Percentiles rank a stretch among this genome's conserved stretches.
phyloP scores from a whole-genome alignment of 2,113 vertebrate genomes.

The Syngnathus scovelli region DNA sequence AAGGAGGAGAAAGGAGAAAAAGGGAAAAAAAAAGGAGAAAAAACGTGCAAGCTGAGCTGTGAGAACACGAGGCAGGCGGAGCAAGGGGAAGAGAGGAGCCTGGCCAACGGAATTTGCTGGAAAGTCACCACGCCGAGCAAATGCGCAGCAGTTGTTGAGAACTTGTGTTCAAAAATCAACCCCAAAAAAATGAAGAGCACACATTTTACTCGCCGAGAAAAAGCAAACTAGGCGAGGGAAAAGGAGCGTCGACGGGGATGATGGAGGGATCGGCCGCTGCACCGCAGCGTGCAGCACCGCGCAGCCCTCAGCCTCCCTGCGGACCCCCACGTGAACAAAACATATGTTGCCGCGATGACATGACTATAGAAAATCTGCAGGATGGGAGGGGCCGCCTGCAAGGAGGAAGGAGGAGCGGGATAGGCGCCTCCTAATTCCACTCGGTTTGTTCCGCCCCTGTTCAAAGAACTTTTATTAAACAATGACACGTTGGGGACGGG shows the following conservation, averaged over 20 bases:
- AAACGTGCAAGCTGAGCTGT: neutral
- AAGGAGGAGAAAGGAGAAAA: neutral
- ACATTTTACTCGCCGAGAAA: conserved; percentile 20
- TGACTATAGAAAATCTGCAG: conserved; percentile 69
- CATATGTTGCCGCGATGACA: conserved; percentile 72
- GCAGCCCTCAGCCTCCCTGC: conserved; percentile 69
- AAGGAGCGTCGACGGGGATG: neutral
- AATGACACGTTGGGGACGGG: neutral
- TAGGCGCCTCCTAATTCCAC: neutral
- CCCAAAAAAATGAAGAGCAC: neutral
- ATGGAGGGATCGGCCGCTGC: neutral
- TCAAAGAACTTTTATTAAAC: neutral
- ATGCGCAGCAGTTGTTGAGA: conserved; percentile 59
- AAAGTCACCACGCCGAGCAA: conserved; percentile 54
- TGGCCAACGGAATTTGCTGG: conserved; percentile 65
- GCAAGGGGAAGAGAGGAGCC: conserved; percentile 33
- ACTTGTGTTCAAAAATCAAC: conserved; percentile 45
- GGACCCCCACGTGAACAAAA: conserved; percentile 66
- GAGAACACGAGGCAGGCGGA: conserved; percentile 39
- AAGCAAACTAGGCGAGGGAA: neutral
- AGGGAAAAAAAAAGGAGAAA: neutral
- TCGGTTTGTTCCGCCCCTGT: neutral
- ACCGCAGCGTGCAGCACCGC: conserved; percentile 50
- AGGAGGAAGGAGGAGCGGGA: conserved; percentile 19
- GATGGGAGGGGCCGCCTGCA: conserved; percentile 41